Conservation (phyloP, 30 jellyfish, hydroid and myxozoan species). For the Turritopsis dohrnii region DNA sequence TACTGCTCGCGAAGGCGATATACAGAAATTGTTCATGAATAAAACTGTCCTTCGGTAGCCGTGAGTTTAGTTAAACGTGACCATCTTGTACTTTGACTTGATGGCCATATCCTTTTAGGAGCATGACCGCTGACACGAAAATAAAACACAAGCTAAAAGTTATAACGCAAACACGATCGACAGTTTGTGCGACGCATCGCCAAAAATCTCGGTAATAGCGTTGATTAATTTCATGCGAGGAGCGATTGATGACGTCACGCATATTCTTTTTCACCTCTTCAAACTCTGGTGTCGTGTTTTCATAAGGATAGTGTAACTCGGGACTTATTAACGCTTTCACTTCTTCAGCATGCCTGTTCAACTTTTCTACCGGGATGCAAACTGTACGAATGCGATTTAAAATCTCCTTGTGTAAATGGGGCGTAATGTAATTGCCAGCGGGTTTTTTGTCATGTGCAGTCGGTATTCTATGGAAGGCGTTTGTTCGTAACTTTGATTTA, state of each 20-base stretch:
- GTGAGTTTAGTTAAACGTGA: background rate
- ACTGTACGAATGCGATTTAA: background rate
- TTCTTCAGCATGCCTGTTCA: background rate
- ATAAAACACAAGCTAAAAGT: constrained; percentile 57
- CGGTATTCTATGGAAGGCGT: background rate
- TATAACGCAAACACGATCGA: constrained; percentile 71
- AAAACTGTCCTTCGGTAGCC: background rate
- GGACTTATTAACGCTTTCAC: background rate
- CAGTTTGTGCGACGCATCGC: constrained; percentile 84
- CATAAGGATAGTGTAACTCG: background rate
- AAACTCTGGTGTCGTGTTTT: background rate
- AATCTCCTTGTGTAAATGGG: background rate
- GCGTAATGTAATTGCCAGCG: background rate
- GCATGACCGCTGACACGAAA: constrained; percentile 72
- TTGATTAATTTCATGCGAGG: constrained; percentile 13
- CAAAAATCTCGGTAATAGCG: constrained; percentile 60
- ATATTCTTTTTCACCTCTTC: background rate
- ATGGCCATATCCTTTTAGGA: constrained; percentile 81
- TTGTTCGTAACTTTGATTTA: constrained; percentile 42
- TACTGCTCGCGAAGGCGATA: too few species aligned
- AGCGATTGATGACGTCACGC: constrained; percentile 18
- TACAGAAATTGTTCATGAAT: too few species aligned
- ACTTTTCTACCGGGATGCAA: background rate
- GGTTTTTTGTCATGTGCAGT: background rate
- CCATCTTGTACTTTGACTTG: constrained; percentile 37